Evolutionary conservation across 1,140 invertebrate species (phyloP).

Genomic region (Anthonomus grandis): DNA sequence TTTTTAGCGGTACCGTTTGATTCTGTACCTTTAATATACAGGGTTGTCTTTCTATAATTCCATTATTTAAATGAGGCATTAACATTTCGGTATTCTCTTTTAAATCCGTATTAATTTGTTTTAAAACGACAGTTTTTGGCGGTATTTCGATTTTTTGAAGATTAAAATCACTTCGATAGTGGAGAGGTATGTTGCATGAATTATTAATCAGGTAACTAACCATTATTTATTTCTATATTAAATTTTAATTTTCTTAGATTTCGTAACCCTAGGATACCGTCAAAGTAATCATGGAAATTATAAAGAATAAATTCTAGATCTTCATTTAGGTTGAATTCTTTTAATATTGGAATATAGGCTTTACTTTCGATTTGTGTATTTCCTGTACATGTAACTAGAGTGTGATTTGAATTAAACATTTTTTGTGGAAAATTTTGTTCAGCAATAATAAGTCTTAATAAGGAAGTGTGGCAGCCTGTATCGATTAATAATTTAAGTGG

Average conservation of each 20-base stretch:
- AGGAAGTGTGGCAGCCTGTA: slow-evolving; percentile 23
- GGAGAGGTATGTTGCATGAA: slow-evolving; percentile 19
- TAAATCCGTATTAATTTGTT: slow-evolving; percentile 7
- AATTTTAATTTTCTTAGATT: slow-evolving; percentile 22
- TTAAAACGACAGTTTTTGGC: background rate
- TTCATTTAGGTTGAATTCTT: slow-evolving; percentile 11
- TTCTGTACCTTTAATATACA: no score
- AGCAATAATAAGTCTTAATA: slow-evolving; percentile 15
- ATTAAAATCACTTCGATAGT: slow-evolving; percentile 9
- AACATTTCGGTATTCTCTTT: background rate
- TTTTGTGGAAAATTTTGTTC: slow-evolving; percentile 18
- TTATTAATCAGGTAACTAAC: slow-evolving; percentile 16
- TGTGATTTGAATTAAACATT: slow-evolving; percentile 12
- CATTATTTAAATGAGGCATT: background rate
- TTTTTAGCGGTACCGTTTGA: no score
- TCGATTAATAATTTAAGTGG: slow-evolving; percentile 30
- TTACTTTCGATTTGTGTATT: slow-evolving; percentile 18
- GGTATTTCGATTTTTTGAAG: slow-evolving; percentile 7
- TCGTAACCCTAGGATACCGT: slow-evolving; percentile 26
- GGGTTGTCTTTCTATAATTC: no score
- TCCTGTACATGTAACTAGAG: slow-evolving; percentile 17
- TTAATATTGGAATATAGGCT: slow-evolving; percentile 23
- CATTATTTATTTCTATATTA: slow-evolving; percentile 24
- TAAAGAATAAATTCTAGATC: slow-evolving; percentile 18
- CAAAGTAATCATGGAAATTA: slow-evolving; percentile 32